Evolutionary conservation across 2,888 invertebrate species (phyloP), one percentile per base, ranked within the genome.

Genomic region (Nomada hirtipes): DNA sequence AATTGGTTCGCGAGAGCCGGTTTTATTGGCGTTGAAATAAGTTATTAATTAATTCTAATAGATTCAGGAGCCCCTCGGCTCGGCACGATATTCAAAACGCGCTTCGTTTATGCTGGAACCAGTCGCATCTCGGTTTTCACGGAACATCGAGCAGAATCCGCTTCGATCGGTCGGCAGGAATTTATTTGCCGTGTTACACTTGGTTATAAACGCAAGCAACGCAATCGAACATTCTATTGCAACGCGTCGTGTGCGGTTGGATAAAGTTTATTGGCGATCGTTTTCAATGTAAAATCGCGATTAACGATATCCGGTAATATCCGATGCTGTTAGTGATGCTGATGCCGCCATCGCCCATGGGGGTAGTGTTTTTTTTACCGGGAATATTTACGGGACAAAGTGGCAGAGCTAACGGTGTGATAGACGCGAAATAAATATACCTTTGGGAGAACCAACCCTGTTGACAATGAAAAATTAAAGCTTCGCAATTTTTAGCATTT

Each of bases 41-140:
- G 68, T 78, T 69, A 65, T 78, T 79, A 78, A 81, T 81, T 81
- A 81, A 79, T 79, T 81, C 72, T 64, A 78, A 79, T 79, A 73
- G 79, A 73, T 81, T 81, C 68, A 52, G 47, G 44, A 52, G 13
- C 9, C 61, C 61, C 44, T 55, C 61, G 13, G n/a, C 15, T 44
- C 65, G 44, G 42, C 53, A 50, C 42, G 59, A 53, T 79, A 73
- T 73, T 65, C 63, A 29, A 42, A 26, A 61, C 15, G 47, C 29
- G 29, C n/a, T 47, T 50, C 61, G 76, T 52, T 72, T 65, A 64
- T 44, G 26, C 47, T 18, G 4, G 36, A 42, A 15, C 44, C n/a
- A 15, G 52, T 52, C 15, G n/a, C 36, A 61, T 9, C 23, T 57
- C 52, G 69, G 42, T 59, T 70, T 36, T 13, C 65, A 20, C 26